phyloP scores from a whole-genome alignment of 2,888 invertebrate genomes.

The Zygothrica quintamaculata region DNA sequence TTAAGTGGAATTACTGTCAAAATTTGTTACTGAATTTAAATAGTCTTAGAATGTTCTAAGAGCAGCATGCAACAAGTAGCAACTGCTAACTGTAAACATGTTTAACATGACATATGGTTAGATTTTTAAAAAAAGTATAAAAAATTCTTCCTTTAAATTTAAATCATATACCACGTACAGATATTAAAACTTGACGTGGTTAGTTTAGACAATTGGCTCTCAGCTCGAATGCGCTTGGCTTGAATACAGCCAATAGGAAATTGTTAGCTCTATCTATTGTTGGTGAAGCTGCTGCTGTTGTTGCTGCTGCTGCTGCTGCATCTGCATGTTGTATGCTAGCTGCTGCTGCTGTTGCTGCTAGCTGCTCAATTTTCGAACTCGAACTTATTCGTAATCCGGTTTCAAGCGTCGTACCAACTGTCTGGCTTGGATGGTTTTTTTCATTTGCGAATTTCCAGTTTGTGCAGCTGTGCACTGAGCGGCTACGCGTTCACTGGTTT shows the following conservation, averaged over 20 bases:
- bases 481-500: slow-evolving; percentile 54
- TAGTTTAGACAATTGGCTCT: slow-evolving; percentile 38
- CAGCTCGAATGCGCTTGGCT: slow-evolving; percentile 35
- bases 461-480: slow-evolving; percentile 68
- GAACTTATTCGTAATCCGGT: slow-evolving; percentile 76
- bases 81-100: too few relatives aligned
- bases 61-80: too few relatives aligned
- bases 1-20: too few relatives aligned
- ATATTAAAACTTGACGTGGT: slow-evolving; percentile 21
- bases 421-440: slow-evolving; percentile 64
- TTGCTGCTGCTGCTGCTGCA: slow-evolving; percentile 26
- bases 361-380: slow-evolving; percentile 69
- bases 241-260: slow-evolving; percentile 47
- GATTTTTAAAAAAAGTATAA: too few relatives aligned
- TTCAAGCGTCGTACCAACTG: slow-evolving; percentile 49
- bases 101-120: too few relatives aligned
- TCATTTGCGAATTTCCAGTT: slow-evolving; percentile 74
- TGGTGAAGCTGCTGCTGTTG: too few relatives aligned
- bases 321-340: slow-evolving; percentile 45
- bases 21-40: too few relatives aligned
- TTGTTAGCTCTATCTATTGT: slow-evolving; percentile 40
- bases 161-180: slow-evolving; percentile 35
- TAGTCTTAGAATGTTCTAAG: too few relatives aligned
- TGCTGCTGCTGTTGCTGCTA: too few relatives aligned
- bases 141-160: slow-evolving; percentile 15